A percentile compares a stretch with the other conserved stretches of the same genome.
Conservation (phyloP, 2,888 invertebrate species). For the Cephus runcator region DNA sequence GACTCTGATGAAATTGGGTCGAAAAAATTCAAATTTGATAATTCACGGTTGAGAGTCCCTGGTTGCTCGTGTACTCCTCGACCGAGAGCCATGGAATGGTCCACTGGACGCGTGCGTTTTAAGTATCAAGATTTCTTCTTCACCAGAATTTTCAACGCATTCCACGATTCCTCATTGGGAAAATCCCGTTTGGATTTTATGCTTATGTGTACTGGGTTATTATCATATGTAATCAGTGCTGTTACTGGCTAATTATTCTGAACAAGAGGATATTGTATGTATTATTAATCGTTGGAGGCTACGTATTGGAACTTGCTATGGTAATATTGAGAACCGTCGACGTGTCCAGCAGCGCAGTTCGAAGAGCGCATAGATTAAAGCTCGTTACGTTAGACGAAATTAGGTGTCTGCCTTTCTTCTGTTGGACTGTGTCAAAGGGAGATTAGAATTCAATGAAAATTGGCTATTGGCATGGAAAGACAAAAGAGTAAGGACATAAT, state of each 20-base stretch:
- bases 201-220: not conserved
- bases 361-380: not conserved
- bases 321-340: not conserved
- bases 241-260: not conserved
- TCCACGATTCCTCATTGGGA: not conserved
- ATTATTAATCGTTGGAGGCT: not conserved
- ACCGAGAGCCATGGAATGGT: not conserved
- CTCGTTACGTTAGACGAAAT: not conserved
- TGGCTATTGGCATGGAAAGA: not conserved
- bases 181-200: not conserved
- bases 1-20: not conserved
- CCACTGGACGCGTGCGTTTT: not conserved
- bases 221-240: not conserved
- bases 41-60: not conserved
- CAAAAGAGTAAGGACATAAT: not conserved
- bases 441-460: not conserved
- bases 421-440: not conserved
- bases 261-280: not conserved
- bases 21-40: not conserved
- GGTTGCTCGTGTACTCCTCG: not conserved
- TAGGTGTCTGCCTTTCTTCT: not conserved
- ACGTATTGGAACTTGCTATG: not conserved
- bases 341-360: not conserved
- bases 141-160: not conserved
- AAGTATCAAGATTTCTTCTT: not conserved